Percentiles rank a stretch among this genome's conserved stretches.
Conservation (phyloP, 1,140 invertebrate genomes). For the Lordiphosa stackelbergi region DNA sequence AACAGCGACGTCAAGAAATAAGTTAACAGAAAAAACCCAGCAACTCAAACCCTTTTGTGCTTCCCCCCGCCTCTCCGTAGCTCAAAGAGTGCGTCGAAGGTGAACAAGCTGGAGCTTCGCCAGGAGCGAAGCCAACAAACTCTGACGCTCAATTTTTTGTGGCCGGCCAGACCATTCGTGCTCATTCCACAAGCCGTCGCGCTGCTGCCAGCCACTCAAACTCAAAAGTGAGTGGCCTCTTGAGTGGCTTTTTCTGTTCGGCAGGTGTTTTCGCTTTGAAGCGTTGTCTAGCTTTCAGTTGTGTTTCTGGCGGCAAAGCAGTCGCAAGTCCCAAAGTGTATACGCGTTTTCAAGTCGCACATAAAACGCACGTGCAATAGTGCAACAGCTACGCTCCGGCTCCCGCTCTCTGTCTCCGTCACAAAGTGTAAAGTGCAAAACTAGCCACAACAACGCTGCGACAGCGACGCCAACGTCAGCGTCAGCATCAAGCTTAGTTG, state of each 20-base stretch:
- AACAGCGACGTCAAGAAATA: slow-evolving; percentile 26
- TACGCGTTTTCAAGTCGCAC: slow-evolving; percentile 26
- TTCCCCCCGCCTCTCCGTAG: slow-evolving; percentile 1
- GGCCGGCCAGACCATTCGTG: slow-evolving; percentile 34
- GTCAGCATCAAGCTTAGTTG: slow-evolving; percentile 28
- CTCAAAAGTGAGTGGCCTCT: slow-evolving; percentile 18
- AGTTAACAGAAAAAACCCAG: slow-evolving; percentile 36
- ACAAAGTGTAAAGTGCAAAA: slow-evolving; percentile 73
- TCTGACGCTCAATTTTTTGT: slow-evolving; percentile 20
- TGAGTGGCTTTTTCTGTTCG: slow-evolving; percentile 24
- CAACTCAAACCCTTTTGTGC: slow-evolving; percentile 35
- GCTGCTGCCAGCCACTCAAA: slow-evolving; percentile 10
- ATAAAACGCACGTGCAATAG: slow-evolving; percentile 53
- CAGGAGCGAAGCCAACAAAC: slow-evolving; percentile 68
- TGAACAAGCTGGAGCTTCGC: slow-evolving; percentile 45
- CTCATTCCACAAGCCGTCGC: slow-evolving; percentile 34
- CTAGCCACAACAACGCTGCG: slow-evolving; percentile 19
- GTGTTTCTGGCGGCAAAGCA: slow-evolving; percentile 38
- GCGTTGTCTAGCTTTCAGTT: slow-evolving; percentile 45
- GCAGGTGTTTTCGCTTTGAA: slow-evolving; percentile 31
- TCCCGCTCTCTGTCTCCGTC: slow-evolving; percentile 9
- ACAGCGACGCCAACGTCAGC: slow-evolving; percentile 28
- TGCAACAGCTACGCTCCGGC: slow-evolving; percentile 34
- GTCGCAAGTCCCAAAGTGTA: slow-evolving; percentile 31
- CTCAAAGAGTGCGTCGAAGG: slow-evolving; percentile 43